These are phyloP conservation scores for Achatina immaculata DNA, from an alignment of 1,140 invertebrate species.

Conservation along the genomic window DNA sequence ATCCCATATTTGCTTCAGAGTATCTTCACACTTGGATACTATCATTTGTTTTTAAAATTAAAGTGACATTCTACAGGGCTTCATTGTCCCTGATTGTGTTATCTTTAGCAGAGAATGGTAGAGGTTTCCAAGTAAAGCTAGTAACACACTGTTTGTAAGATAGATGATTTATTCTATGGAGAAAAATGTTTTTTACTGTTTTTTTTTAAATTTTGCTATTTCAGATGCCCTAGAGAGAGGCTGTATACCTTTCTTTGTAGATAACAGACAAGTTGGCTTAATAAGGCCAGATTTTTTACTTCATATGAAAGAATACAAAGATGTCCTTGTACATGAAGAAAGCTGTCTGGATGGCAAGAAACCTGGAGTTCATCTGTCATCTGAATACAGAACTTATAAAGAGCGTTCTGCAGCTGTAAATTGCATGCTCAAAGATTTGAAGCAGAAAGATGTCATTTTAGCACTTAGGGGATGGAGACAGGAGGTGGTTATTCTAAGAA, in stretches of 20 bases:
- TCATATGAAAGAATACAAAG: conserved; percentile 14
- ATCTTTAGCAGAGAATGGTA: too few relatives aligned
- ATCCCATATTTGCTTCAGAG: too few relatives aligned
- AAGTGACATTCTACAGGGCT: too few relatives aligned
- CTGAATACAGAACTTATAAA: background rate
- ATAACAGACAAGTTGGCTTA: conserved; percentile 23
- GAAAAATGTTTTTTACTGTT: too few relatives aligned
- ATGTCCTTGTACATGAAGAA: background rate
- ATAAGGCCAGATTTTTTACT: conserved; percentile 27
- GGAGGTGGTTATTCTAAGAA: too few relatives aligned
- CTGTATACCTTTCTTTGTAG: conserved; percentile 21
- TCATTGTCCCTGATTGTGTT: too few relatives aligned
- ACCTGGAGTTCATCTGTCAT: conserved; percentile 29
- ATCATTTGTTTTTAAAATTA: too few relatives aligned
- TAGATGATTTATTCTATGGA: too few relatives aligned
- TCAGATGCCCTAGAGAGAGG: conserved; percentile 26
- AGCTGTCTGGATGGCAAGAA: background rate
- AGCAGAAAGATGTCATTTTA: conserved; percentile 11
- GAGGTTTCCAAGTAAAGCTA: too few relatives aligned
- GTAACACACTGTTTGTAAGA: too few relatives aligned
- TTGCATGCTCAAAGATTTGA: conserved; percentile 20
- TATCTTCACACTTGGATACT: too few relatives aligned
- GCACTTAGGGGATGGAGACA: conserved; percentile 25
- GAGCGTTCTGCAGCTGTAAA: conserved; percentile 12
- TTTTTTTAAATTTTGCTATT: background rate